These are phyloP conservation scores for Autographa gamma DNA, from an alignment of 2,888 invertebrate genomes.

Conservation along the genomic window DNA sequence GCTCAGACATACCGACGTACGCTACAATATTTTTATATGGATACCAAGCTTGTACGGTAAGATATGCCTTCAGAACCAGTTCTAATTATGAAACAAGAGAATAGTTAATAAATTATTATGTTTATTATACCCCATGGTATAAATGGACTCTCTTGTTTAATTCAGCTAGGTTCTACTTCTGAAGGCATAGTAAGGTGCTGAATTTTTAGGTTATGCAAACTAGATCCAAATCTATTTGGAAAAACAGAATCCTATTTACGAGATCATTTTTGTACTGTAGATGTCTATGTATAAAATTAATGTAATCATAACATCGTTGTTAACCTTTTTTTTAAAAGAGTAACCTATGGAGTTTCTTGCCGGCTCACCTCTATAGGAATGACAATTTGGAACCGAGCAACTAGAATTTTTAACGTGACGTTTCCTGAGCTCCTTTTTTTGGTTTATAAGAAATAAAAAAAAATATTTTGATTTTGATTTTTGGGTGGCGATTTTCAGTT, in stretches of 20 bases:
- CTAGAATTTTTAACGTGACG: no score
- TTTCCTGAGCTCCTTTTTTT: no score
- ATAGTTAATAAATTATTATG: not conserved
- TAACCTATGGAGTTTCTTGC: no score
- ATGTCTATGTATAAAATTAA: no score
- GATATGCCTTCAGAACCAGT: not conserved
- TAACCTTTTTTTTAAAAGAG: no score
- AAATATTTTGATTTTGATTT: no score
- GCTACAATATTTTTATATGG: conserved; percentile 47
- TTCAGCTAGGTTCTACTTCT: not conserved
- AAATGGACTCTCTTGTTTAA: not conserved
- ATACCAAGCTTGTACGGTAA: conserved; percentile 7
- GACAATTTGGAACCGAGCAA: no score
- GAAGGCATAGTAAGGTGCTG: not conserved
- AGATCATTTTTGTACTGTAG: not conserved
- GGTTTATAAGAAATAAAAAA: no score
- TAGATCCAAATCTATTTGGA: not conserved
- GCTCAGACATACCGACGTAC: conserved; percentile 64
- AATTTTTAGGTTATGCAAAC: not conserved
- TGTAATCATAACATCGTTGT: no score
- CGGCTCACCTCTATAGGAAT: no score
- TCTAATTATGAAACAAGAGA: not conserved
- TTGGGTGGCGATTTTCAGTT: no score
- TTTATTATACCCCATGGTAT: not conserved
- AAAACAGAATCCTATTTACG: not conserved